A percentile compares a stretch with the other conserved stretches of the same genome.
phyloP scores from a whole-genome alignment of 2,113 vertebrate genomes.

The Channa argus region DNA sequence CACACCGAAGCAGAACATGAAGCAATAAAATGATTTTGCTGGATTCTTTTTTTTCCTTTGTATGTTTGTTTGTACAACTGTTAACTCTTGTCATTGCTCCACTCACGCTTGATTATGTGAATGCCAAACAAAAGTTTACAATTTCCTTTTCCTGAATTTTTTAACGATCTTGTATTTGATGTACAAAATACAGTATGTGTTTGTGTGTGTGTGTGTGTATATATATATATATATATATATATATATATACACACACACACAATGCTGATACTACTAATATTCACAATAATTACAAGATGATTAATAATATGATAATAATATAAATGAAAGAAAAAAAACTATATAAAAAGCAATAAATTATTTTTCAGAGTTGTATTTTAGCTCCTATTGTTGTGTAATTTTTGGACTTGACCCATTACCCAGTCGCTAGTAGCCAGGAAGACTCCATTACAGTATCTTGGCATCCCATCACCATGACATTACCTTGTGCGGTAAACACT shows the following conservation, averaged over 20 bases:
- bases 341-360: conserved; percentile 99
- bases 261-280: conserved; percentile 83
- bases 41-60: conserved; percentile 80
- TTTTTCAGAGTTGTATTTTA: conserved; percentile 99
- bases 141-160: conserved; percentile 92
- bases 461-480: conserved; percentile 35
- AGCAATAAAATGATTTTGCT: conserved; percentile 97
- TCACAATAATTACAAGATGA: conserved; percentile 82
- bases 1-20: conserved; percentile 89
- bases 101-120: conserved; percentile 91
- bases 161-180: conserved; percentile 94
- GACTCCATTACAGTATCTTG: conserved; percentile 65
- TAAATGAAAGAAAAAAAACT: conserved; percentile 73
- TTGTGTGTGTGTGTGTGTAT: conserved; percentile 59
- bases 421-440: conserved; percentile 86
- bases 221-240: conserved; percentile 64
- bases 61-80: conserved; percentile 77
- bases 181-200: conserved; percentile 79
- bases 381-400: conserved; percentile 96
- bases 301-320: conserved; percentile 78
- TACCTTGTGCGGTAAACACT: conserved; percentile 38
- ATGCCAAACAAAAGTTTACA: conserved; percentile 99
- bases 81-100: conserved; percentile 87
- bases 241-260: conserved; percentile 62
- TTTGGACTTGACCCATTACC: conserved; percentile 93